These are phyloP conservation scores for Theretra japonica DNA, from an alignment of 2,888 invertebrate genomes.

Conservation along the genomic window DNA sequence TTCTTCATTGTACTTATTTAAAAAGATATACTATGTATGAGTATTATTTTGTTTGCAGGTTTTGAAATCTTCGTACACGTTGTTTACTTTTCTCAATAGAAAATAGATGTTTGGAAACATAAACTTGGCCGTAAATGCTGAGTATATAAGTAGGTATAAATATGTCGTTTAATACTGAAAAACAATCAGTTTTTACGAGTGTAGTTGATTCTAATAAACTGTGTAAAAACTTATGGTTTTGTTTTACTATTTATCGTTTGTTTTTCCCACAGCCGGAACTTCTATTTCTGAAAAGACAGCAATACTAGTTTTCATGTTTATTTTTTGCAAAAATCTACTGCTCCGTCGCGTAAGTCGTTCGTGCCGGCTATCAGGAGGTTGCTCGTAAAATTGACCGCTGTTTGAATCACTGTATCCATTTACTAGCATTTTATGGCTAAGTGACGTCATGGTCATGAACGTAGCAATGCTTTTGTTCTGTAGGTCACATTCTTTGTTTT, in stretches of 20 bases:
- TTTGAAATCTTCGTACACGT: conserved; percentile 69
- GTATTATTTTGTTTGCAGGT: conserved; percentile 60
- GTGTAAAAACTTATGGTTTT: not conserved
- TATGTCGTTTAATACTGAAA: too few species aligned
- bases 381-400: conserved; percentile 64
- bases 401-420: conserved; percentile 57
- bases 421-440: conserved; percentile 51
- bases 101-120: conserved; percentile 40
- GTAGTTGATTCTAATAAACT: conserved; percentile 12
- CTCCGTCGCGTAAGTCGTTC: conserved; percentile 16
- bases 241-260: conserved; percentile 2
- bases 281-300: conserved; percentile 12
- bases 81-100: conserved; percentile 69
- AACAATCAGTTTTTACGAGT: not conserved
- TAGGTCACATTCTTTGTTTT: conserved; percentile 17
- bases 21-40: not conserved
- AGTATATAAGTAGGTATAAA: not conserved
- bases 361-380: conserved; percentile 44
- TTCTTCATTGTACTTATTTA: not conserved
- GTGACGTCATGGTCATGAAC: conserved; percentile 39
- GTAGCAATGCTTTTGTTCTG: conserved; percentile 28
- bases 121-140: not conserved
- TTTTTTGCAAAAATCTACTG: conserved; percentile 26
- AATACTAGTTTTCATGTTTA: conserved; percentile 31
- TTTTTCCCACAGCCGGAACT: not conserved